Evolutionary conservation across 2,113 vertebrate genomes (phyloP).

Genomic region (Lampris incognitus): DNA sequence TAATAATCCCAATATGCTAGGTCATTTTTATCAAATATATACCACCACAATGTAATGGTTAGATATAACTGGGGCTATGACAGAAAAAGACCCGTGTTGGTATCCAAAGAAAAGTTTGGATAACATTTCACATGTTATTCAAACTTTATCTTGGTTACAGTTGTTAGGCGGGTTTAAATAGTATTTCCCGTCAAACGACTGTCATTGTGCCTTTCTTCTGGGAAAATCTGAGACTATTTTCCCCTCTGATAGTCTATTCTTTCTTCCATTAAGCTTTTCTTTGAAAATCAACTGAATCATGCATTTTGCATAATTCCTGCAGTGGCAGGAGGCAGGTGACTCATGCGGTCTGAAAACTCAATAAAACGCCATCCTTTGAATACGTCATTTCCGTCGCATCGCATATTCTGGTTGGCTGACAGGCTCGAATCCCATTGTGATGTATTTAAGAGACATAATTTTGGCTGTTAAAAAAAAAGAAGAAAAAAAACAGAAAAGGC

Average conservation of each 20-base stretch:
- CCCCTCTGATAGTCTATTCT: too few species aligned
- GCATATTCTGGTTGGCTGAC: too few species aligned
- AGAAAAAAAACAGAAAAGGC: too few species aligned
- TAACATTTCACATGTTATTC: background rate
- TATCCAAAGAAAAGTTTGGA: conserved; percentile 78
- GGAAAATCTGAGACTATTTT: too few species aligned
- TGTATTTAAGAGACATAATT: too few species aligned
- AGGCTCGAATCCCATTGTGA: too few species aligned
- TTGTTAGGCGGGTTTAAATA: too few species aligned
- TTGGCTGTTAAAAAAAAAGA: too few species aligned
- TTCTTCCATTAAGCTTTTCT: background rate
- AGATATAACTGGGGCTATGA: conserved; percentile 88
- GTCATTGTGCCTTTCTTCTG: too few species aligned
- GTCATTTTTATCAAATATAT: conserved; percentile 93
- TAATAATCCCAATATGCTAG: conserved; percentile 89
- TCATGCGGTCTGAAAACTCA: background rate
- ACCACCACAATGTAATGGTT: conserved; percentile 97
- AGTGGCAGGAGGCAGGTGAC: background rate
- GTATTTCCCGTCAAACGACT: too few species aligned
- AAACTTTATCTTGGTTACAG: too few species aligned
- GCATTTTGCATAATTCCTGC: too few species aligned
- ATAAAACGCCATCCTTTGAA: background rate
- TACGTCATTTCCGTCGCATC: background rate
- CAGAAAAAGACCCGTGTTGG: conserved; percentile 98
- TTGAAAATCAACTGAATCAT: background rate